Evolutionary conservation across 2,888 invertebrate genomes (phyloP).

Genomic region (Polymixis flavicincta): DNA sequence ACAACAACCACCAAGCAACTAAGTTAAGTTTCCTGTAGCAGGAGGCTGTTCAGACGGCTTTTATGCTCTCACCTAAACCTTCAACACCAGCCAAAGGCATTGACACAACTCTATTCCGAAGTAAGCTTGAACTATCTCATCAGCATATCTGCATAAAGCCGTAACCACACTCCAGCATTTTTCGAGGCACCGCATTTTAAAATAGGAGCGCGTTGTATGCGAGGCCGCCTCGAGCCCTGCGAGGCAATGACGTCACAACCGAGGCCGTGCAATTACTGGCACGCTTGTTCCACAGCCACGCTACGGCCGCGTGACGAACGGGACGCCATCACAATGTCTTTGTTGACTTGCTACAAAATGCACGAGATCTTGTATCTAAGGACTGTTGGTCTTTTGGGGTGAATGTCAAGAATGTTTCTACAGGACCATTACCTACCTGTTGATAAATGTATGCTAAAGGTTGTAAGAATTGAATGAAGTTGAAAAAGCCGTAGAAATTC

Average conservation of each 20-base stretch:
- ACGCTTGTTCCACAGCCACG: slow-evolving; percentile 48
- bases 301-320: slow-evolving; percentile 9
- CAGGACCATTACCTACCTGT: background rate
- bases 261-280: slow-evolving; percentile 56
- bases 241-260: slow-evolving; percentile 51
- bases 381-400: background rate
- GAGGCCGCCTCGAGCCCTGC: slow-evolving; percentile 19
- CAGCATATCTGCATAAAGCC: slow-evolving; percentile 17
- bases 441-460: too few relatives aligned
- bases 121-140: slow-evolving; percentile 28
- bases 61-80: background rate
- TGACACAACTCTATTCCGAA: slow-evolving; percentile 1
- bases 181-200: slow-evolving; percentile 40
- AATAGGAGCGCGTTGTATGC: slow-evolving; percentile 30
- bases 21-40: slow-evolving; percentile 7
- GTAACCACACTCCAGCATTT: slow-evolving; percentile 7
- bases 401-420: background rate
- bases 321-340: slow-evolving; percentile 5
- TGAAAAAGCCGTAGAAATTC: background rate
- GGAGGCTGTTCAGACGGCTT: slow-evolving; percentile 19
- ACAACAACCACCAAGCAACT: background rate
- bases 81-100: background rate
- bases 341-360: slow-evolving; percentile 14
- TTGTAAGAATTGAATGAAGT: background rate
- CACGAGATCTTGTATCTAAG: background rate